Evolutionary conservation across 2,888 invertebrate species (phyloP), one percentile per base, ranked within the genome.

Genomic region (Thera britannica): DNA sequence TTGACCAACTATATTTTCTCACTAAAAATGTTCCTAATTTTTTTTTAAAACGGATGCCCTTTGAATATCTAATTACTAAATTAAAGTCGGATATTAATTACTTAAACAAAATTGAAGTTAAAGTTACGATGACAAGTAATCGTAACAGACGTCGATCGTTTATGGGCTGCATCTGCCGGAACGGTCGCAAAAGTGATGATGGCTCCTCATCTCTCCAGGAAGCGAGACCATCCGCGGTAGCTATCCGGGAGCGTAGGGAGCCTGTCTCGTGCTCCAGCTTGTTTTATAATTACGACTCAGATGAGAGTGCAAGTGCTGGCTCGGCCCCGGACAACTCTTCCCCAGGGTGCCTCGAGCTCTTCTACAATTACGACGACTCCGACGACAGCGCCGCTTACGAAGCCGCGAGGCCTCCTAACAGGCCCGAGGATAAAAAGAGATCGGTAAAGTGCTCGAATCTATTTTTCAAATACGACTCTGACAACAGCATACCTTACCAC

Each of bases 271-370:
- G 54, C 11, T 35, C 36, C 35, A 6, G 11, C 9, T 3, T 54
- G 54, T 54, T 54, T 36, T 54, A 54, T 36, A 36, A 54, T 36
- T 54, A 54, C n/a, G 54, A 54, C 36, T 54, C 54, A 11, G 54
- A 54, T 9, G 54, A 54, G 2, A 54, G 54, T 36, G 35, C 54
- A 7, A 3, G 34, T 2, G 23, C 7, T 34, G 5, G 3, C 34
- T 2, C 23, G 23, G 52, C 23, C 12, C 12, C 51, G 5, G 51
- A 51, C n/a, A 6, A 38, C 12, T 4, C 12, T 3, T 12, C 51
- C 3, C 51, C 51, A 4, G 5, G 3, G 11, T 51, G 51, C 12
- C 3, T 51, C 3, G 12, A n/a, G n/a, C 51, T 51, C 12, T 51
- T n/a, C 12, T 51, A 12, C 51, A 51, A 51, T 12, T 52, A 52